Percentiles rank a stretch among this genome's conserved stretches.
Evolutionary conservation across 2,797 vertebrate species (phyloP).

Genomic region (Loriculus beryllinus): DNA sequence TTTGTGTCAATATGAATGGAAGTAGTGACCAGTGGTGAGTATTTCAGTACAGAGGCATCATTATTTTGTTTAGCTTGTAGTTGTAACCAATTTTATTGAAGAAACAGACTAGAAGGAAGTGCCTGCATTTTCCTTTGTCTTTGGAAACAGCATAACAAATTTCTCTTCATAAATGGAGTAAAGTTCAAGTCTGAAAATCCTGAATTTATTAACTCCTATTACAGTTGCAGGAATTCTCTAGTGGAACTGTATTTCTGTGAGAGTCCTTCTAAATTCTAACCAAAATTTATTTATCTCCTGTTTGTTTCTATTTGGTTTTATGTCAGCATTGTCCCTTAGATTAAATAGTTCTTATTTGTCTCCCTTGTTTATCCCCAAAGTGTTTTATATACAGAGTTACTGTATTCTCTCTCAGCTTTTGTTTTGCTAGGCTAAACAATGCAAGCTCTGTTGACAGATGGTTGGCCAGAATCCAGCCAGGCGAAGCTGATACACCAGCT

Average conservation of each 20-base stretch:
- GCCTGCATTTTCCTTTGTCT: neutral
- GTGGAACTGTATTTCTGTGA: neutral
- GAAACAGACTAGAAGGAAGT: neutral
- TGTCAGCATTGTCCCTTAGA: neutral
- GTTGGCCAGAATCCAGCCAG: conserved; percentile 35
- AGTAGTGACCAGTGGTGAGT: neutral
- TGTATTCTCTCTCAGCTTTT: conserved; percentile 35
- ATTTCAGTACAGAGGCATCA: neutral
- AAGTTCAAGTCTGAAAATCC: neutral
- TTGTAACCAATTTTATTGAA: neutral
- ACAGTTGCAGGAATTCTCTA: neutral
- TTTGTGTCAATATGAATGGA: neutral
- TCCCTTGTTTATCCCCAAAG: neutral
- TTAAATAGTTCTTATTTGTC: neutral
- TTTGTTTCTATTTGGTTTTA: neutral
- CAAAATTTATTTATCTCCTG: neutral
- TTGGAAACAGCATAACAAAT: neutral
- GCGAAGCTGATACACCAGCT: neutral
- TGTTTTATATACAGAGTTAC: neutral
- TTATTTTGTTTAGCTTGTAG: neutral
- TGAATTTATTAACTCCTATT: neutral
- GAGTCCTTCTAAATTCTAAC: neutral
- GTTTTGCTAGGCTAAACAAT: conserved; percentile 49
- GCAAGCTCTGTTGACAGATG: conserved; percentile 45
- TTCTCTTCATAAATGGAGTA: neutral